Evolutionary conservation across 1,140 invertebrate species (phyloP).

Genomic region (Gyrodactylus bullatarudis): DNA sequence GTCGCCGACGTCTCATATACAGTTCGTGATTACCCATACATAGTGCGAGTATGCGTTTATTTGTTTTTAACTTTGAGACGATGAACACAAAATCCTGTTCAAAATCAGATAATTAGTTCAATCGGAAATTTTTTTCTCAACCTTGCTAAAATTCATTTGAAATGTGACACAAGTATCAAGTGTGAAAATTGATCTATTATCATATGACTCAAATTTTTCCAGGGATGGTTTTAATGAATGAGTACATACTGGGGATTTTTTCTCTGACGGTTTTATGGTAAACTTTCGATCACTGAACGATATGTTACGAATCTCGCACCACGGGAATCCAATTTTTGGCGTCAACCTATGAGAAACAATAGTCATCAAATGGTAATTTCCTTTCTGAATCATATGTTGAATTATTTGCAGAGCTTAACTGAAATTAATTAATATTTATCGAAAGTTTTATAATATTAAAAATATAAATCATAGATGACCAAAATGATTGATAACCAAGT

Average conservation of each 20-base stretch:
- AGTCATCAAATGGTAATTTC: too few species aligned
- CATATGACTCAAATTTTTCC: not conserved
- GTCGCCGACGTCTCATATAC: constrained; percentile 72
- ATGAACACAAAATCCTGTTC: constrained; percentile 78
- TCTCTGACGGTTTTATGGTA: constrained; percentile 96
- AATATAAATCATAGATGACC: too few species aligned
- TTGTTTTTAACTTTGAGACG: constrained; percentile 70
- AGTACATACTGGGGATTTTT: constrained; percentile 46
- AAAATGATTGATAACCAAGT: too few species aligned
- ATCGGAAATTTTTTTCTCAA: not conserved
- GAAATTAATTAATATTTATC: too few species aligned
- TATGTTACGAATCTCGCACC: constrained; percentile 97
- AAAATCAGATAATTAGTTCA: not conserved
- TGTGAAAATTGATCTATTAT: not conserved
- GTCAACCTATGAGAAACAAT: constrained; percentile 20
- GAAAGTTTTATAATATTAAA: too few species aligned
- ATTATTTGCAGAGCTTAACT: too few species aligned
- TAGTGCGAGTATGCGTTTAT: constrained; percentile 66
- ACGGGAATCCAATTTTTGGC: constrained; percentile 84
- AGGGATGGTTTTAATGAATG: not conserved
- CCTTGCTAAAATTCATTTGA: not conserved
- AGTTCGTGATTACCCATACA: constrained; percentile 94
- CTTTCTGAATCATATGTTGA: too few species aligned
- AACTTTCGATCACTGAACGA: constrained; percentile 98
- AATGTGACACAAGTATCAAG: not conserved